Evolutionary conservation across 2,113 vertebrate genomes (phyloP).

Genomic region (Nannospalax galili): DNA sequence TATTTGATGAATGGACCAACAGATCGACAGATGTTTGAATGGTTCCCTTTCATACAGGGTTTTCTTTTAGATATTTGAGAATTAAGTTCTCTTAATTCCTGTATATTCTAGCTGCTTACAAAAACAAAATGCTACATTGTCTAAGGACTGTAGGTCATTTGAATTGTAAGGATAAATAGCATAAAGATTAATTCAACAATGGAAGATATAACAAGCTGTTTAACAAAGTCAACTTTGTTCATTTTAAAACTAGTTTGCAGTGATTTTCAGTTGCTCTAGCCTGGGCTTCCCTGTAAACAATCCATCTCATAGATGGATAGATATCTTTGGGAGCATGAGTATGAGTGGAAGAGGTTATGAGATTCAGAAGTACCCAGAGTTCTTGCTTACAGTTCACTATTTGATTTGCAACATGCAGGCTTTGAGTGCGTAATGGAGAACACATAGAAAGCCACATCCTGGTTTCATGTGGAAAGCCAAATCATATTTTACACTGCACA

Average conservation of each 20-base stretch:
- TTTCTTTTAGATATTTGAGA: constrained; percentile 20
- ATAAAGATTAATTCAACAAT: constrained; percentile 1
- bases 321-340: background rate
- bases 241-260: constrained; percentile 29
- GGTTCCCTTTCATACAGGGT: background rate
- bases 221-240: constrained; percentile 27
- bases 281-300: background rate
- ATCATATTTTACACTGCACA: background rate
- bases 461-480: background rate
- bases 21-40: background rate
- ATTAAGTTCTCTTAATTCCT: background rate
- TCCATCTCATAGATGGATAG: background rate
- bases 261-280: constrained; percentile 10
- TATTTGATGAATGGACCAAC: constrained; percentile 28
- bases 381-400: constrained; percentile 33
- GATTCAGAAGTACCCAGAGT: constrained; percentile 45
- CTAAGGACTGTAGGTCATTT: background rate
- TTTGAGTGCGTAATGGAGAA: constrained; percentile 6
- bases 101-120: background rate
- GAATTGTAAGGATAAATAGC: background rate
- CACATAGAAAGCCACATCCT: background rate
- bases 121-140: background rate
- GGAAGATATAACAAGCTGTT: background rate
- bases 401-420: constrained; percentile 51
- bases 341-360: constrained; percentile 18